These are phyloP conservation scores for Lepidocolaptes lacrymiger DNA, from an alignment of 2,797 vertebrate genomes.

Conservation along the genomic window DNA sequence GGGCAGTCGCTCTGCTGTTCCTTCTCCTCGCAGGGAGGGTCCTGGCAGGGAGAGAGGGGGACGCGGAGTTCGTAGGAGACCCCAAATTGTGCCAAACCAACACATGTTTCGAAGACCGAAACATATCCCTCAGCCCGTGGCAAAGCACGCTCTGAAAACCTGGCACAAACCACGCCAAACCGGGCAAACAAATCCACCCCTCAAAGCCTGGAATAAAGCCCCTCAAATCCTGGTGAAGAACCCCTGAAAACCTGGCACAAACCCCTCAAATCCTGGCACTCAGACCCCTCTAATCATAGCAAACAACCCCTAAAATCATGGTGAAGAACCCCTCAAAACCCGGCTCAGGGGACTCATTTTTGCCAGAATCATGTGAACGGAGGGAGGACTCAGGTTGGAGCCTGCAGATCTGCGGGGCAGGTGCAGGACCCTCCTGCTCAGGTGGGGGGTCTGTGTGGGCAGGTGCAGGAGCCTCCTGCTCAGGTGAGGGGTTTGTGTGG, in stretches of 20 bases:
- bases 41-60: background rate
- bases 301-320: background rate
- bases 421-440: too few species aligned
- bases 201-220: background rate
- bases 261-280: background rate
- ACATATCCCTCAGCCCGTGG: background rate
- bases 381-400: background rate
- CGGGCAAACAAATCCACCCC: background rate
- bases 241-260: background rate
- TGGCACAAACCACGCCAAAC: background rate
- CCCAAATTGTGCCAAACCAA: background rate
- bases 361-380: background rate
- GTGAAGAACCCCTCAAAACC: background rate
- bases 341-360: rapidly evolving
- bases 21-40: rapidly evolving
- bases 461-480: background rate
- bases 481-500: background rate
- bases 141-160: background rate
- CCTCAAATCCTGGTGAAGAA: background rate
- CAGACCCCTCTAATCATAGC: too few species aligned
- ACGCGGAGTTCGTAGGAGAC: background rate
- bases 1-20: rapidly evolving
- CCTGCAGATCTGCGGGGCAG: rapidly evolving
- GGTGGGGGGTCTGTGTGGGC: background rate
- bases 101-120: background rate